Percentiles rank a stretch among this genome's conserved stretches.
These are phyloP conservation scores for Lepidurus packardi DNA, from an alignment of 1,140 invertebrate genomes.

Conservation along the genomic window DNA sequence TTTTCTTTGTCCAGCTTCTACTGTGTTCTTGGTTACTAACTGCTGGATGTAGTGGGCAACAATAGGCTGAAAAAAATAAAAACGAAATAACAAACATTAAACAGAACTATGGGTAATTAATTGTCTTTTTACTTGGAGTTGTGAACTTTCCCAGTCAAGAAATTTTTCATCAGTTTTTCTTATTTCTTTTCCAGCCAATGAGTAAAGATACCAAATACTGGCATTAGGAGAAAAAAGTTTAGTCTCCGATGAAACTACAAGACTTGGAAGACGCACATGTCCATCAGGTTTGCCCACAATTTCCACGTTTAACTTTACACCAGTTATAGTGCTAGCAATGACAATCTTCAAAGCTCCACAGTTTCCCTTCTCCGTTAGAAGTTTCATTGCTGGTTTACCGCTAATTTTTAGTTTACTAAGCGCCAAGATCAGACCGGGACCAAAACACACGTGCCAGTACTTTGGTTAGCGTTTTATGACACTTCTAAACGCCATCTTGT, in stretches of 20 bases:
- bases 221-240: slow-evolving; percentile 54
- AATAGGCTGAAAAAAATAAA: background rate
- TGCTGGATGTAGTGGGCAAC: background rate
- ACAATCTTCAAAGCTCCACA: slow-evolving; percentile 62
- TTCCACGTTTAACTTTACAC: slow-evolving; percentile 49
- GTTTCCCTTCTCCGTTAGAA: slow-evolving; percentile 47
- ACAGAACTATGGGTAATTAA: slow-evolving; percentile 38
- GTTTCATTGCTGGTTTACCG: slow-evolving; percentile 24
- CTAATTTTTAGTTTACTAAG: background rate
- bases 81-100: slow-evolving; percentile 23
- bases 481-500: background rate
- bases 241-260: slow-evolving; percentile 47
- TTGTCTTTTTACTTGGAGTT: slow-evolving; percentile 46
- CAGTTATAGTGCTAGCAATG: slow-evolving; percentile 57
- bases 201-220: slow-evolving; percentile 51
- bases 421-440: background rate
- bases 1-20: background rate
- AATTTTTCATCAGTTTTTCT: slow-evolving; percentile 53
- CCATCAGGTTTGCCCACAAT: slow-evolving; percentile 36
- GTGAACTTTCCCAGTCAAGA: slow-evolving; percentile 65
- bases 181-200: slow-evolving; percentile 38
- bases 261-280: slow-evolving; percentile 43
- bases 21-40: background rate
- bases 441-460: background rate
- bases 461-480: background rate